Evolutionary conservation across 2,113 vertebrate genomes (phyloP).

Genomic region (Lophura nycthemera): DNA sequence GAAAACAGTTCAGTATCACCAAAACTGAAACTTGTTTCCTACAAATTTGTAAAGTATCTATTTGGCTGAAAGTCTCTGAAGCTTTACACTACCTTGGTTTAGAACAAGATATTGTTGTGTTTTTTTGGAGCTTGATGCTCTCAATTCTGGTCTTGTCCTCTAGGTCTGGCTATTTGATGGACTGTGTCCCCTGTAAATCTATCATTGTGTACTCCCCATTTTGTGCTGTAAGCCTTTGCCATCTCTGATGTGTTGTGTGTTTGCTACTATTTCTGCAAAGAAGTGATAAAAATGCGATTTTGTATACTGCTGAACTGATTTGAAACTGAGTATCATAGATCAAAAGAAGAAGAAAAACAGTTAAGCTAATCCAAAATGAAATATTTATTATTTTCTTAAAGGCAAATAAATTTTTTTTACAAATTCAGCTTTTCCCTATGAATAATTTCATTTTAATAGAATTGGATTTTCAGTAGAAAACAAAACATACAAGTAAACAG

Average conservation of each 20-base stretch:
- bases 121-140: background rate
- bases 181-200: background rate
- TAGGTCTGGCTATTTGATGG: background rate
- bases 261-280: fast-evolving
- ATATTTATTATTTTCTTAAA: background rate
- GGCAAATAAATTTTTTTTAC: background rate
- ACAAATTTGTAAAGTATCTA: background rate
- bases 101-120: background rate
- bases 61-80: background rate
- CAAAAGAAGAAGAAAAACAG: background rate
- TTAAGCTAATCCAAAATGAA: background rate
- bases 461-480: background rate
- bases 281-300: background rate
- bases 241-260: background rate
- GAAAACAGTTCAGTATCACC: background rate
- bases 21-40: background rate
- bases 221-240: background rate
- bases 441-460: background rate
- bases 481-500: background rate
- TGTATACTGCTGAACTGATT: background rate
- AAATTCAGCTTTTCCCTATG: background rate
- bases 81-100: background rate
- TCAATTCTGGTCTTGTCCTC: background rate
- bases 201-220: background rate
- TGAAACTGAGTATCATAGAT: background rate